phyloP scores from a whole-genome alignment of 2,888 invertebrate genomes.

The Aradus depressus region DNA sequence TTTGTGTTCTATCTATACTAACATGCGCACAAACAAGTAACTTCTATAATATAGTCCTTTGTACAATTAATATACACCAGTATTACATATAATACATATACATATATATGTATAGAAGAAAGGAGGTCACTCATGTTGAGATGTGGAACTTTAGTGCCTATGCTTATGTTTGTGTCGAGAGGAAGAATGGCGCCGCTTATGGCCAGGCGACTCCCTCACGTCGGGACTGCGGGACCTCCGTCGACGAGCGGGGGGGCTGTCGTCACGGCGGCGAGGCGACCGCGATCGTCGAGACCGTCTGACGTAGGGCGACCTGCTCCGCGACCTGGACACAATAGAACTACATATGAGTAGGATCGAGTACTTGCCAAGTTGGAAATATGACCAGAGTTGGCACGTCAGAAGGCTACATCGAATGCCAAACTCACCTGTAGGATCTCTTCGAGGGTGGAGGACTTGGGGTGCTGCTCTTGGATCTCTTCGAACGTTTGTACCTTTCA shows the following conservation, averaged over 20 bases:
- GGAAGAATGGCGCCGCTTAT: constrained; percentile 32
- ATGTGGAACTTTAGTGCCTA: constrained; percentile 35
- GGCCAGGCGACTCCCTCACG: constrained; percentile 33
- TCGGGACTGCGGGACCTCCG: constrained; percentile 23
- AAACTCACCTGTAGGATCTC: constrained; percentile 31
- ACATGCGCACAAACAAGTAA: no score
- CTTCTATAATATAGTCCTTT: no score
- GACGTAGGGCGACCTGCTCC: constrained; percentile 31
- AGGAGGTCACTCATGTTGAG: no score
- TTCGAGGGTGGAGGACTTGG: constrained; percentile 32
- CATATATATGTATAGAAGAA: no score
- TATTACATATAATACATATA: no score
- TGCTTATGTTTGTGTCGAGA: constrained; percentile 43
- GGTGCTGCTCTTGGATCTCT: constrained; percentile 33
- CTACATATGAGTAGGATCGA: neutral
- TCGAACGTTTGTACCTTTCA: constrained; percentile 32
- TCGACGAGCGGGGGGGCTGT: constrained; percentile 1
- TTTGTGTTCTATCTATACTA: no score
- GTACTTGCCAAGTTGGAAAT: neutral
- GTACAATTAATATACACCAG: no score
- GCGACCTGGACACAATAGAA: constrained; percentile 20
- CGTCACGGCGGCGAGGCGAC: constrained; percentile 5
- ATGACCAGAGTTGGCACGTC: neutral
- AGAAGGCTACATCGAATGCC: neutral
- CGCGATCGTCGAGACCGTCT: constrained; percentile 15